These are phyloP conservation scores for Lasioglossum lativentre DNA, from an alignment of 2,888 invertebrate species.

Conservation along the genomic window DNA sequence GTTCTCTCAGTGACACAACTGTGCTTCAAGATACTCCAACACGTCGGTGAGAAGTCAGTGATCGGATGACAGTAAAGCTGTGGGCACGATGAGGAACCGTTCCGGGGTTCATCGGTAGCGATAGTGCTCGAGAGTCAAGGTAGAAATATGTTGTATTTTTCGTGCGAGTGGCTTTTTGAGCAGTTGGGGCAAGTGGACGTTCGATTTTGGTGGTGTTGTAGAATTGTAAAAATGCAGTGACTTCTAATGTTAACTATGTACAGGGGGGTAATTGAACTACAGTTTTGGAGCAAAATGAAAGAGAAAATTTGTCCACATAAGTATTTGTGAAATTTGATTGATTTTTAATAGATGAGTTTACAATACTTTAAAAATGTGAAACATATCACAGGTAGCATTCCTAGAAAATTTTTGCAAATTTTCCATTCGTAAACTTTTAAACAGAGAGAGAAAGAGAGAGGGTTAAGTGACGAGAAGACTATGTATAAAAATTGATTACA, in stretches of 20 bases:
- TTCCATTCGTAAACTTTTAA: too few species aligned
- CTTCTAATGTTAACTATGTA: too few species aligned
- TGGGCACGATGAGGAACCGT: conserved; percentile 26
- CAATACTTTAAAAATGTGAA: too few species aligned
- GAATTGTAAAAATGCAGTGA: background rate
- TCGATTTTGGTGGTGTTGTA: background rate
- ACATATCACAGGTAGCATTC: too few species aligned
- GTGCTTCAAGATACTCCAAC: background rate
- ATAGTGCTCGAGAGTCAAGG: conserved; percentile 28
- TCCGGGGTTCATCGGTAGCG: background rate
- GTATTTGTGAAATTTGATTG: too few species aligned
- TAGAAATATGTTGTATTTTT: conserved; percentile 16
- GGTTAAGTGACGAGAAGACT: background rate
- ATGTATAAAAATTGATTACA: too few species aligned
- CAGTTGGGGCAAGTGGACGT: background rate
- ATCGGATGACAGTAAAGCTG: background rate
- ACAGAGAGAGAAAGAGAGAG: too few species aligned
- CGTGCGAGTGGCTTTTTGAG: background rate
- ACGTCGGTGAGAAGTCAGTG: background rate
- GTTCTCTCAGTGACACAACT: background rate
- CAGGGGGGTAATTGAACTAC: too few species aligned
- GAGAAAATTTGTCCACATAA: too few species aligned
- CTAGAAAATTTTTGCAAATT: too few species aligned
- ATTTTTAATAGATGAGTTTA: too few species aligned
- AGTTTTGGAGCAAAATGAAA: too few species aligned